Evolutionary conservation across 2,113 vertebrate species (phyloP).

Genomic region (Chelonoidis abingdonii): DNA sequence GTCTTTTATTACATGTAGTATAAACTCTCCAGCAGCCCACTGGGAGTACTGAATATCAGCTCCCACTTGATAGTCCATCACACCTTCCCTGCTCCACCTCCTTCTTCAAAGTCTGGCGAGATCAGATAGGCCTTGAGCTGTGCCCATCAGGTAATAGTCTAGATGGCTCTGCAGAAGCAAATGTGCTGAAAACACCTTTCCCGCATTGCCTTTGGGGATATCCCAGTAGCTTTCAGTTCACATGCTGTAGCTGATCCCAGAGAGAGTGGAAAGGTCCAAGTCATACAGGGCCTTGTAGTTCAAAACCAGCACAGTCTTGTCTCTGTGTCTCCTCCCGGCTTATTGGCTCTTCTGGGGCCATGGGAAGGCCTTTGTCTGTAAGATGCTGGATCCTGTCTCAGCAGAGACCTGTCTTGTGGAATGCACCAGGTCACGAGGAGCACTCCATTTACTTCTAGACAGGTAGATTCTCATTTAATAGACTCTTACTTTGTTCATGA

Average conservation of each 20-base stretch:
- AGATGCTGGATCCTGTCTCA: not conserved
- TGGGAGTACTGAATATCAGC: not conserved
- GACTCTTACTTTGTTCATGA: not conserved
- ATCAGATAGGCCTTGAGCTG: not conserved
- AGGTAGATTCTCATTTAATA: slow-evolving; percentile 17
- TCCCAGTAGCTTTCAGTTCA: not conserved
- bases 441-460: slow-evolving; percentile 10
- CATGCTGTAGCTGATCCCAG: not conserved
- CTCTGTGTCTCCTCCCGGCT: not conserved
- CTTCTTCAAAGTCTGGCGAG: not conserved
- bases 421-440: slow-evolving; percentile 14
- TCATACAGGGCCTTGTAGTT: not conserved
- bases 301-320: not conserved
- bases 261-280: not conserved
- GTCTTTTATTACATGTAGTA: not conserved
- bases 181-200: not conserved
- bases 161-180: not conserved
- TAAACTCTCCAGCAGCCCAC: not conserved
- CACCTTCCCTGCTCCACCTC: not conserved
- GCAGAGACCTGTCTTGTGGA: not conserved
- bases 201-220: not conserved
- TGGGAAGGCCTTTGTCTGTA: not conserved
- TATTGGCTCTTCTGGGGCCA: not conserved
- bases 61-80: not conserved
- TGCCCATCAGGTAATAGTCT: not conserved